Conservation (phyloP, 1,140 invertebrate species). For the Procambarus clarkii region DNA sequence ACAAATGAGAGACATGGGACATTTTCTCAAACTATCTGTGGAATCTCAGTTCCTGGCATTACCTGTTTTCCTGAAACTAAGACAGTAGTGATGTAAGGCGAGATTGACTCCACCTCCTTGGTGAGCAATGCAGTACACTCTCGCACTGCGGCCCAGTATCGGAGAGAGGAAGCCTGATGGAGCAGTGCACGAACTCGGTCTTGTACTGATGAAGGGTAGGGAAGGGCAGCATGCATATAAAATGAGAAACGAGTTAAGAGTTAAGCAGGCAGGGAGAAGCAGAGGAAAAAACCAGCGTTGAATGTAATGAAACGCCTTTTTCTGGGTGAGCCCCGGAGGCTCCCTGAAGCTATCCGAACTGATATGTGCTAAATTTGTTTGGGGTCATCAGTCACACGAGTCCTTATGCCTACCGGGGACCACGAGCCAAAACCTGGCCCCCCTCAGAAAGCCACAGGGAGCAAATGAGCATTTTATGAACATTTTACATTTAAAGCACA, state of each 20-base stretch:
- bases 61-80: slow-evolving; percentile 98
- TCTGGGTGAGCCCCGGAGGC: too few species aligned
- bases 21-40: slow-evolving; percentile 2
- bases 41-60: slow-evolving; percentile 54
- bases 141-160: slow-evolving; percentile 95
- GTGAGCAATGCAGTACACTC: slow-evolving; percentile 94
- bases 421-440: too few species aligned
- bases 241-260: background rate
- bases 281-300: background rate
- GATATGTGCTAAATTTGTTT: too few species aligned
- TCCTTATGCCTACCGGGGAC: too few species aligned
- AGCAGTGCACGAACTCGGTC: slow-evolving; percentile 88
- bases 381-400: too few species aligned
- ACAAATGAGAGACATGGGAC: background rate
- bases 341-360: too few species aligned
- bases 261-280: background rate
- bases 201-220: slow-evolving; percentile 78
- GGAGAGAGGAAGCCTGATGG: slow-evolving; percentile 88
- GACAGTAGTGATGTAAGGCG: slow-evolving; percentile 97
- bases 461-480: too few species aligned
- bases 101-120: slow-evolving; percentile 97
- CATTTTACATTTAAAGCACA: too few species aligned
- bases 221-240: slow-evolving; percentile 43
- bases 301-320: too few species aligned
- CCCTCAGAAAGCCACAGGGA: too few species aligned